phyloP scores from a whole-genome alignment of 2,113 vertebrate genomes.

The Prunella fulvescens region DNA sequence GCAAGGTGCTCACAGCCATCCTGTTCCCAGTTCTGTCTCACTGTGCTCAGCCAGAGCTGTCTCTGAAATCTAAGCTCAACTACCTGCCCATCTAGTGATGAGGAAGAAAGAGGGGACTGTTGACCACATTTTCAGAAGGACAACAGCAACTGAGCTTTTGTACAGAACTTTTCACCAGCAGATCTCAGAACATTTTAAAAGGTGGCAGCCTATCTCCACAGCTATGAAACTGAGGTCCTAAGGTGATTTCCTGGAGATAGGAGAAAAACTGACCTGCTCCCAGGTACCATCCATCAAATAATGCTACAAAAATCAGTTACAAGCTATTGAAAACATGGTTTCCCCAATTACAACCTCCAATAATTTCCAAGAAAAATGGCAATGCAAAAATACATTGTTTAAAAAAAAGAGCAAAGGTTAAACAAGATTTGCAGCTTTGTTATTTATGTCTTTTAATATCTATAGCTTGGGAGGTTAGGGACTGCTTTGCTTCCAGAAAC shows the following conservation, averaged over 20 bases:
- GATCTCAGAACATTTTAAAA: background rate
- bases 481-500: background rate
- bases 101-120: background rate
- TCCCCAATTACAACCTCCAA: background rate
- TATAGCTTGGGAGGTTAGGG: background rate
- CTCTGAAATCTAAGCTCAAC: background rate
- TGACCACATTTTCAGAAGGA: background rate
- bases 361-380: background rate
- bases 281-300: background rate
- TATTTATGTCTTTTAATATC: background rate
- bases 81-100: background rate
- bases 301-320: background rate
- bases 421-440: background rate
- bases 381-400: background rate
- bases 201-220: background rate
- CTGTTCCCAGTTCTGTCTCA: background rate
- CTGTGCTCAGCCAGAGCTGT: background rate
- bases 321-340: background rate
- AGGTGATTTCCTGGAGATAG: background rate
- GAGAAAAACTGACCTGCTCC: background rate
- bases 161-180: background rate
- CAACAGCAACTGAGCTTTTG: background rate
- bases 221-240: background rate
- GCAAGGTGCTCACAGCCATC: background rate
- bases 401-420: background rate